Evolutionary conservation across 1,140 invertebrate genomes (phyloP).

Genomic region (Ips typographus): DNA sequence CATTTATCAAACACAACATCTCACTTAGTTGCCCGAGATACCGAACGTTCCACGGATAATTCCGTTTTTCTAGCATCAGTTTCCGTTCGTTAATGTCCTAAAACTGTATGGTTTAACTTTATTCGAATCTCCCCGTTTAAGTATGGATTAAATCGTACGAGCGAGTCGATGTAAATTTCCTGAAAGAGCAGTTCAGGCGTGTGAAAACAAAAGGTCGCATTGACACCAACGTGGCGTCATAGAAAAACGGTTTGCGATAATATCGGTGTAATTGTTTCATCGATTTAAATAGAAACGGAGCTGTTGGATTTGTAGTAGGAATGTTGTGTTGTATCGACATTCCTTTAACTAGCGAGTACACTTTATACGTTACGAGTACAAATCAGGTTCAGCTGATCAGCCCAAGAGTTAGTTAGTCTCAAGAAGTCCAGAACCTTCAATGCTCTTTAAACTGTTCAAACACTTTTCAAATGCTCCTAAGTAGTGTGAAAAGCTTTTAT

Average conservation of each 20-base stretch:
- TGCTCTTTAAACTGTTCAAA: no score
- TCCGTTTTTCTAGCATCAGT: slow-evolving; percentile 1
- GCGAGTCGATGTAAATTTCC: background rate
- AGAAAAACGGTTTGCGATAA: slow-evolving; percentile 39
- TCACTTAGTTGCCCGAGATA: slow-evolving; percentile 28
- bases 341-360: background rate
- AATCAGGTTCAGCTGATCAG: no score
- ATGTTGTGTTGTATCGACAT: background rate
- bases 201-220: slow-evolving; percentile 11
- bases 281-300: slow-evolving; percentile 35
- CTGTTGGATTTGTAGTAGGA: background rate
- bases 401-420: no score
- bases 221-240: slow-evolving; percentile 24
- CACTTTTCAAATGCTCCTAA: no score
- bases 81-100: background rate
- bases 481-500: no score
- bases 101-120: no score
- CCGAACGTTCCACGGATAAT: slow-evolving; percentile 2
- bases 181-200: background rate
- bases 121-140: no score
- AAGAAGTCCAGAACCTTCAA: no score
- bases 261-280: slow-evolving; percentile 43
- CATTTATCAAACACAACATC: slow-evolving; percentile 35
- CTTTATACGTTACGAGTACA: no score
- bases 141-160: background rate